These are phyloP conservation scores for Plutomurus gul DNA, from an alignment of 1,140 invertebrate species.

Conservation along the genomic window DNA sequence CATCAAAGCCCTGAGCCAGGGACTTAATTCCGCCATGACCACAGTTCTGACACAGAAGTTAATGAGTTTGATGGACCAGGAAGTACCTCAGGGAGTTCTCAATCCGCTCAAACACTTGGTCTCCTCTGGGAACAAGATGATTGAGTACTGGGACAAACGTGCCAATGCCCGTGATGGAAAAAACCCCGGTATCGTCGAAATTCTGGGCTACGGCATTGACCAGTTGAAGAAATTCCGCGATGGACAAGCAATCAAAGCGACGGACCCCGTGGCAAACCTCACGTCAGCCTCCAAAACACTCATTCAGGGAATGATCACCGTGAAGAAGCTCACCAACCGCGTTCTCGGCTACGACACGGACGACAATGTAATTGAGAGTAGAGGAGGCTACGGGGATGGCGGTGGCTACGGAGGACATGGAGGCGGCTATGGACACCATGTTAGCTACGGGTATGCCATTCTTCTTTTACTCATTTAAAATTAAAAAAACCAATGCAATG, in stretches of 20 bases:
- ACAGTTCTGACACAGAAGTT: constrained; percentile 48
- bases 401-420: constrained; percentile 41
- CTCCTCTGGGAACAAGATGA: constrained; percentile 52
- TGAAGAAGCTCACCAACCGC: constrained; percentile 52
- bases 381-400: constrained; percentile 47
- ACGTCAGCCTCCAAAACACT: constrained; percentile 50
- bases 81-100: constrained; percentile 47
- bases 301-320: constrained; percentile 52
- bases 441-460: constrained; percentile 52
- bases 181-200: constrained; percentile 46
- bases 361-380: constrained; percentile 40
- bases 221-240: constrained; percentile 51
- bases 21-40: constrained; percentile 50
- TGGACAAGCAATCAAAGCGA: constrained; percentile 40
- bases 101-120: constrained; percentile 51
- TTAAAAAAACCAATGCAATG: too few relatives aligned
- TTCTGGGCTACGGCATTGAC: constrained; percentile 52
- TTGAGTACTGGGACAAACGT: constrained; percentile 52
- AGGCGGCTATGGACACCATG: constrained; percentile 45
- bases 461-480: too few relatives aligned
- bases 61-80: constrained; percentile 50
- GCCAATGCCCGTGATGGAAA: constrained; percentile 49
- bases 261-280: constrained; percentile 44
- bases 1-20: constrained; percentile 43
- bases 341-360: constrained; percentile 51